Evolutionary conservation across 2,888 invertebrate genomes (phyloP).

Genomic region (Argyresthia goedartella): DNA sequence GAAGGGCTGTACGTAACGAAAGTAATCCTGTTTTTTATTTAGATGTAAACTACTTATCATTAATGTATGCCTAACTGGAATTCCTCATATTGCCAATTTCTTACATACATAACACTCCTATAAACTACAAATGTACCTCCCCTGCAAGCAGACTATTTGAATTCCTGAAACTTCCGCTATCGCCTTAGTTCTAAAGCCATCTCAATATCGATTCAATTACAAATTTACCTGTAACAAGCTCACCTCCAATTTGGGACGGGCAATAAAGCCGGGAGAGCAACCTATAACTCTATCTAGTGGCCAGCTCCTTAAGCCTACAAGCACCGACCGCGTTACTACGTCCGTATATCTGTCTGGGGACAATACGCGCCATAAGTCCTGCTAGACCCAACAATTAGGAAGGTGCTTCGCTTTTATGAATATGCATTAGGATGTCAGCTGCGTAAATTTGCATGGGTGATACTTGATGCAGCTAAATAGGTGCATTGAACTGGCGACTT

Average conservation of each 20-base stretch:
- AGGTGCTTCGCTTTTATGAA: slow-evolving; percentile 2
- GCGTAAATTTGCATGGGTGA: neutral
- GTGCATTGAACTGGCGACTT: too few species aligned
- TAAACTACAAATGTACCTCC: too few species aligned
- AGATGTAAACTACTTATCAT: too few species aligned
- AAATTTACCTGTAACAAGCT: neutral
- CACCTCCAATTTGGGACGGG: neutral
- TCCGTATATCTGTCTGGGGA: slow-evolving; percentile 1
- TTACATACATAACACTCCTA: too few species aligned
- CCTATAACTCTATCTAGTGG: neutral
- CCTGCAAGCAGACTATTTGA: too few species aligned
- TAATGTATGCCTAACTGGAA: too few species aligned
- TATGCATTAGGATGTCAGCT: slow-evolving; percentile 1
- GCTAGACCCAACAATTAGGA: slow-evolving; percentile 1
- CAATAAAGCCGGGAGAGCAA: slow-evolving; percentile 2
- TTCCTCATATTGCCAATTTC: too few species aligned
- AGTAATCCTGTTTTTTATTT: too few species aligned
- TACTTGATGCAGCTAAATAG: neutral
- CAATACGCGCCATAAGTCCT: neutral
- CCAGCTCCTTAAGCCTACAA: neutral
- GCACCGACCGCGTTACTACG: neutral
- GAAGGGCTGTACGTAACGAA: too few species aligned
- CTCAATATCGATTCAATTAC: slow-evolving; percentile 2
- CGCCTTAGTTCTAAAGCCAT: neutral
- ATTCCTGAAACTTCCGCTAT: too few species aligned